Base-by-base conservation (phyloP, 2,113 vertebrate species). In the Oreochromis aureus region DNA sequence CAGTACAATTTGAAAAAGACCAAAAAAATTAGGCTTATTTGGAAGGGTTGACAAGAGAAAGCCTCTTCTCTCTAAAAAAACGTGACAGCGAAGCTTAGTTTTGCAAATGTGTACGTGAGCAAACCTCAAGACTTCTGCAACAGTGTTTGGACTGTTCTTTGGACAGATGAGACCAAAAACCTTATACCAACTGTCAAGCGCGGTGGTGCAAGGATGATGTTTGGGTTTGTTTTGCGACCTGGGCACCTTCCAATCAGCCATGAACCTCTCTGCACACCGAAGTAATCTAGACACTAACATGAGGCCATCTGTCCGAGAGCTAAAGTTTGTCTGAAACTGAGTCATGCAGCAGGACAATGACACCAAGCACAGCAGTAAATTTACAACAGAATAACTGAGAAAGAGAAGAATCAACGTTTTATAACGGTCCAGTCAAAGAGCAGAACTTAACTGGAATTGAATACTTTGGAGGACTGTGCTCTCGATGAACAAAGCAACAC, bases 261-360 rank as follows among this genome's bases (percentile, higher is more conserved):
- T 1, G 36, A 1, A 69, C 36, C 36, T 41, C 63, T 69, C 39
- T 69, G n/a, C n/a, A 4, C 8, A 41, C 34, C 34, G 2, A 1
- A 41, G 63, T 69, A 22, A 41, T 69, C 11, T 41, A 24, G n/a
- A 69, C 34, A 22, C 19, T 3, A 6, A 69, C 1, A 3, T 24
- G 7, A 69, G 36, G 36, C 36, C 63, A 69, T 41, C 63, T 1
- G 63, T 1, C 36, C 1, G 7, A 41, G 2, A 69, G 36, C 36
- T 69, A 69, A 22, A 22, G 5, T 22, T 69, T 41, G 0, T 13
- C 36, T 41, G 0, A 71, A 41, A 44, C 12, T 0, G 63, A 41
- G 36, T 44, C 63, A 41, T 69, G 63, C 36, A 24, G 36, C 63
- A 41, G 2, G n/a, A 69, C 63, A 69, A 24, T 69, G 63, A 69